These are phyloP conservation scores for Polietes domitor DNA, from an alignment of 2,888 invertebrate species.

Conservation along the genomic window DNA sequence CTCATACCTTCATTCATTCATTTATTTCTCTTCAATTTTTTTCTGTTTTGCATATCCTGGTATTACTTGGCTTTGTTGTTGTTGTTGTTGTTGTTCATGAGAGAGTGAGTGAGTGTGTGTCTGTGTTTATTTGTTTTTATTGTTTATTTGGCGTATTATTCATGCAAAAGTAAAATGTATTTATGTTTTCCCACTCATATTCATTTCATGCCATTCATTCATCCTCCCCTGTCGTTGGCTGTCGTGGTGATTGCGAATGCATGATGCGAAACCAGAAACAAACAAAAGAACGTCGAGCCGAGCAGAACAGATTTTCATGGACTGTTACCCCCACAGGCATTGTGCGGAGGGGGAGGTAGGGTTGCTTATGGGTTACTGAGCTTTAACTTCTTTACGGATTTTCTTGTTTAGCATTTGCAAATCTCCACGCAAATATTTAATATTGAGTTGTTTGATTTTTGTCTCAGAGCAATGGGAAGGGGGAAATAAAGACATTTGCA, in stretches of 20 bases:
- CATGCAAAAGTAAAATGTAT: slow-evolving; percentile 7
- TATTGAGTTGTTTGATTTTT: no score
- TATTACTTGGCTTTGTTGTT: neutral
- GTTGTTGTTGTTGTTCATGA: no score
- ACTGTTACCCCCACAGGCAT: neutral
- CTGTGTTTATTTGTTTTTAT: neutral
- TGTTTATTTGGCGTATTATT: slow-evolving; percentile 1
- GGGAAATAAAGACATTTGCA: no score
- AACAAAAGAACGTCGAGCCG: no score
- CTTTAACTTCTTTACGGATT: no score
- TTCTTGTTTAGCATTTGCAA: no score
- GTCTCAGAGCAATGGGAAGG: no score
- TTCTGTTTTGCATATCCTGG: neutral
- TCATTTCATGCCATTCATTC: neutral
- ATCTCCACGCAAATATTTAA: no score
- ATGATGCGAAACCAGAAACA: no score
- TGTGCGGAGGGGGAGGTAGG: neutral
- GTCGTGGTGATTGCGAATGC: no score
- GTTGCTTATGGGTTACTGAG: no score
- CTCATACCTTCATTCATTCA: neutral
- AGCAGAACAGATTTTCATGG: slow-evolving; percentile 20
- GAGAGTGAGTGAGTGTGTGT: neutral
- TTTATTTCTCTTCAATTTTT: neutral
- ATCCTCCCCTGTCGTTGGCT: neutral
- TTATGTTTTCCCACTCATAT: neutral